Evolutionary conservation across 2,113 vertebrate genomes (phyloP).

Genomic region (Cardinalis cardinalis): DNA sequence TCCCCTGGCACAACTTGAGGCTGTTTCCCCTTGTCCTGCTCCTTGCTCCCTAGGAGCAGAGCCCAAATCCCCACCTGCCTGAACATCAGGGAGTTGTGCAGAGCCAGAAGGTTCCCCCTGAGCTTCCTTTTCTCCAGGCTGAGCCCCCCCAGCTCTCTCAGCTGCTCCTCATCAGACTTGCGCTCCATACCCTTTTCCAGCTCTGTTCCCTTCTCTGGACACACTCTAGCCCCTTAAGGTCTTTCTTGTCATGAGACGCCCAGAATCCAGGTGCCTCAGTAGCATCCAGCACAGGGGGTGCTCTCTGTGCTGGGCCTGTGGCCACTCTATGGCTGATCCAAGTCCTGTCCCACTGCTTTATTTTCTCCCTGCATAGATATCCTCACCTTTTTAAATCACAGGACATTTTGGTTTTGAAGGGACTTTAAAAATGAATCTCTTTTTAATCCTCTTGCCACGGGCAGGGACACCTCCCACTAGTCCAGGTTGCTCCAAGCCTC

Average conservation of each 20-base stretch:
- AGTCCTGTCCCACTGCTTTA: background rate
- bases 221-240: background rate
- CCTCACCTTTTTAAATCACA: background rate
- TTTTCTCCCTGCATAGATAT: background rate
- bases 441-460: background rate
- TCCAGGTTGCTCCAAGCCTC: fast-evolving
- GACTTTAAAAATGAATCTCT: background rate
- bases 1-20: background rate
- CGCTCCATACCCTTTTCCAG: background rate
- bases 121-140: background rate
- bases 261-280: background rate
- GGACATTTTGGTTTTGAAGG: background rate
- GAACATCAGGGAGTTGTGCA: background rate
- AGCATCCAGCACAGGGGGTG: background rate
- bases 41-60: background rate
- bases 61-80: fast-evolving
- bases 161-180: background rate
- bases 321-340: background rate
- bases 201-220: background rate
- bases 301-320: background rate
- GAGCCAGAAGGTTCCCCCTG: background rate
- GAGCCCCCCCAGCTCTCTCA: fast-evolving
- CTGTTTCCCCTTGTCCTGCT: background rate
- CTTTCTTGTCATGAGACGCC: too few relatives aligned
- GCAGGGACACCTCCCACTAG: background rate